Percentiles rank a stretch among this genome's conserved stretches.
Conservation (phyloP, 2,888 invertebrate genomes). For the Abrostola triplasia region DNA sequence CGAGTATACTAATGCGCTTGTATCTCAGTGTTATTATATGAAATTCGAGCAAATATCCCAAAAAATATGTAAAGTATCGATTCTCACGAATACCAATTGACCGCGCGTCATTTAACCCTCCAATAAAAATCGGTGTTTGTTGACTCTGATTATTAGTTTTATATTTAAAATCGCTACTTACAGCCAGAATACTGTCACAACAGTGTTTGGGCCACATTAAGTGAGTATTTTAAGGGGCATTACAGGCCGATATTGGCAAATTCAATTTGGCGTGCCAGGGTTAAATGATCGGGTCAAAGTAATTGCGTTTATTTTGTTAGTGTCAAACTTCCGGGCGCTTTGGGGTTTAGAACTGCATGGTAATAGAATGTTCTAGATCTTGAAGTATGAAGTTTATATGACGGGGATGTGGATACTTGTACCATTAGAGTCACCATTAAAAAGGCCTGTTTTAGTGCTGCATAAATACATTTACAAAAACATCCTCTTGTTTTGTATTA, state of each 20-base stretch:
- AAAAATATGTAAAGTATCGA: constrained; percentile 23
- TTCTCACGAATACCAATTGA: constrained; percentile 36
- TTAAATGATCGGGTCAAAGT: constrained; percentile 62
- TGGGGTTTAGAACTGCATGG: constrained; percentile 25
- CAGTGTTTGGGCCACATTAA: constrained; percentile 66
- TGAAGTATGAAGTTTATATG: constrained; percentile 20
- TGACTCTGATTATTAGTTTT: constrained; percentile 59
- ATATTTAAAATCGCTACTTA: constrained; percentile 62
- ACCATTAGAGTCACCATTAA: constrained; percentile 8
- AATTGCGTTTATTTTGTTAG: constrained; percentile 46
- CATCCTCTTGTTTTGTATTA: too few species aligned
- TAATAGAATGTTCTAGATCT: constrained; percentile 16
- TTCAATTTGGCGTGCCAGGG: constrained; percentile 65
- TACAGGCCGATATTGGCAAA: constrained; percentile 67
- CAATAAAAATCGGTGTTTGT: constrained; percentile 67
- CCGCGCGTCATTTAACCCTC: constrained; percentile 57
- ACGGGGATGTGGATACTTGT: constrained; percentile 9
- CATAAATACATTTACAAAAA: background rate
- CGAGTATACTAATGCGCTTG: constrained; percentile 22
- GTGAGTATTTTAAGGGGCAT: constrained; percentile 71
- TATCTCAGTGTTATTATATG: constrained; percentile 37
- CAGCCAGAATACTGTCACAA: constrained; percentile 66
- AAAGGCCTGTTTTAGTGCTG: background rate
- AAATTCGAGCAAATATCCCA: constrained; percentile 36
- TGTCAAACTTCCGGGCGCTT: constrained; percentile 54